Evolutionary conservation across 2,113 vertebrate species (phyloP).

Genomic region (Sigmodon hispidus): DNA sequence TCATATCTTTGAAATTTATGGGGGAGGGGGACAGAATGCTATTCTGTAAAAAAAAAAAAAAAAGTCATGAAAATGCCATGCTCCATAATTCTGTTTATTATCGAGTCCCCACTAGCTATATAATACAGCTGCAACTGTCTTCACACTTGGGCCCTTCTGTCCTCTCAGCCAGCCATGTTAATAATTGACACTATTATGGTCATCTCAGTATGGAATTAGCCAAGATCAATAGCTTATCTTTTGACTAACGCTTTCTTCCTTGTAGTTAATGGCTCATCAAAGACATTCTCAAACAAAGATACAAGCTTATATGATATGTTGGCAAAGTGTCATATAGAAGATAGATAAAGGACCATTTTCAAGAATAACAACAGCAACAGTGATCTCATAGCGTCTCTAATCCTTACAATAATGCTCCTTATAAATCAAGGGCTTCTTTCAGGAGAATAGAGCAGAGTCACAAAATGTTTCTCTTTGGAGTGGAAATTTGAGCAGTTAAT

Average conservation of each 20-base stretch:
- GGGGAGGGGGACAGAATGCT: slow-evolving; percentile 26
- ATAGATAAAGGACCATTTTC: slow-evolving; percentile 62
- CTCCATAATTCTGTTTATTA: not conserved
- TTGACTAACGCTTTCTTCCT: slow-evolving; percentile 47
- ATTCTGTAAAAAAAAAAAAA: slow-evolving; percentile 22
- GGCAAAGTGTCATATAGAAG: slow-evolving; percentile 48
- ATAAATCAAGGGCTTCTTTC: slow-evolving; percentile 58
- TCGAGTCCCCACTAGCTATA: not conserved
- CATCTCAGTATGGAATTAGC: slow-evolving; percentile 68
- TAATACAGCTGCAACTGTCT: slow-evolving; percentile 56
- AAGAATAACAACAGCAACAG: slow-evolving; percentile 43
- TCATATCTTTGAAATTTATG: slow-evolving; percentile 46
- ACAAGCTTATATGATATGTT: slow-evolving; percentile 62
- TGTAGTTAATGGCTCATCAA: slow-evolving; percentile 67
- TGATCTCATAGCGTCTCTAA: slow-evolving; percentile 52
- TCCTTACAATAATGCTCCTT: slow-evolving; percentile 49
- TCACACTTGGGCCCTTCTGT: slow-evolving; percentile 62
- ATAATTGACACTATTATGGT: slow-evolving; percentile 73
- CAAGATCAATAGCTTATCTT: slow-evolving; percentile 71
- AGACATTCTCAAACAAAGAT: slow-evolving; percentile 73
- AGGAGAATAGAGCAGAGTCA: not conserved
- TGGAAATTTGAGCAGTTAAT: slow-evolving; percentile 7
- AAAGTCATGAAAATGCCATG: not conserved
- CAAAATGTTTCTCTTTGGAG: slow-evolving; percentile 47
- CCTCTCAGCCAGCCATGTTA: slow-evolving; percentile 60